Conservation (phyloP, 2,113 vertebrate genomes). For the Furnarius figulus region DNA sequence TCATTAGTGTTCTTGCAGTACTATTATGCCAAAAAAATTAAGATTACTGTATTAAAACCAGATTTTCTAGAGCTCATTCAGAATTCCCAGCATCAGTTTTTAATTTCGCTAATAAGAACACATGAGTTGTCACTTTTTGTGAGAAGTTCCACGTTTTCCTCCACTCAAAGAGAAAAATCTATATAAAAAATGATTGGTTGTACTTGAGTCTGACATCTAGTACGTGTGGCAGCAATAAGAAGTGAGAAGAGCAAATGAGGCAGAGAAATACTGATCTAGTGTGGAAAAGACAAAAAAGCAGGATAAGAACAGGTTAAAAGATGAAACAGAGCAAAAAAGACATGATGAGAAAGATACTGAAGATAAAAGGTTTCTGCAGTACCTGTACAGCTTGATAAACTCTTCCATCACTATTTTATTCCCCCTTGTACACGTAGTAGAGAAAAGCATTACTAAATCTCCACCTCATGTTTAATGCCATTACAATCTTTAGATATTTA, state of each 20-base stretch:
- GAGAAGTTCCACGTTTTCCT: not conserved
- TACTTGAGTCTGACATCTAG: not conserved
- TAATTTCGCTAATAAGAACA: not conserved
- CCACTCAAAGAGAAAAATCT: not conserved
- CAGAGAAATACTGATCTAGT: not conserved
- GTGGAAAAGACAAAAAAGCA: not conserved
- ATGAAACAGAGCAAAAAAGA: not conserved
- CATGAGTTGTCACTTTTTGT: not conserved
- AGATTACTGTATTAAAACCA: not conserved
- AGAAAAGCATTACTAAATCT: not conserved
- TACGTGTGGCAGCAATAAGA: not conserved
- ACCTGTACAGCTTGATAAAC: not conserved
- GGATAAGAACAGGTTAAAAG: not conserved
- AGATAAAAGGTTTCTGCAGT: not conserved
- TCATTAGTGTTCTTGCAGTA: not conserved
- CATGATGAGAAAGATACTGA: not conserved
- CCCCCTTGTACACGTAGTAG: not conserved
- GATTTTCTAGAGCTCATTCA: constrained; percentile 3
- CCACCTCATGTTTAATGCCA: not conserved
- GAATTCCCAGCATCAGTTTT: not conserved
- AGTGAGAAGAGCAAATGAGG: not conserved
- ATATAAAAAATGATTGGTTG: not conserved
- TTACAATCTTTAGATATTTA: not conserved
- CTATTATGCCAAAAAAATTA: not conserved
- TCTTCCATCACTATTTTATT: not conserved